phyloP scores from a whole-genome alignment of 2,888 invertebrate species.

The Eilema griseolum region DNA sequence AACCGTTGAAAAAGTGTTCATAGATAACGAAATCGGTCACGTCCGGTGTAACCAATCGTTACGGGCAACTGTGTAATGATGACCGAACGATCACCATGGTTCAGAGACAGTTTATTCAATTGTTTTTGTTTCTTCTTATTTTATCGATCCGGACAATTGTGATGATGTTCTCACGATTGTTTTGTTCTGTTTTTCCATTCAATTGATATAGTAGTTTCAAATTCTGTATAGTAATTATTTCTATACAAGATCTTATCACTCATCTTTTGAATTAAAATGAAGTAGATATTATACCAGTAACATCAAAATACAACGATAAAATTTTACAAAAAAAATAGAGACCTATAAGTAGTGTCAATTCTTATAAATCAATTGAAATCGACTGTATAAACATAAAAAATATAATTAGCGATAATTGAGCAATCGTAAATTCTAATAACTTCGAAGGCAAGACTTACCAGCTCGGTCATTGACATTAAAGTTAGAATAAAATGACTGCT shows the following conservation, averaged over 20 bases:
- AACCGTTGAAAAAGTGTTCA: background rate
- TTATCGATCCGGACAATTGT: background rate
- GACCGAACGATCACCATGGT: slow-evolving; percentile 39
- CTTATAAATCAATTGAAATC: background rate
- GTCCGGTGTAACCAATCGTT: slow-evolving; percentile 28
- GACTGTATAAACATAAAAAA: background rate
- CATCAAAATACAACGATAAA: too few species aligned
- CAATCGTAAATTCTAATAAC: slow-evolving; percentile 15
- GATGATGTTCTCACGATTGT: slow-evolving; percentile 2
- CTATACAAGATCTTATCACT: background rate
- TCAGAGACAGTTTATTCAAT: slow-evolving; percentile 22
- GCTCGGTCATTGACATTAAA: slow-evolving; percentile 10
- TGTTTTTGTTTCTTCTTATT: slow-evolving; percentile 4
- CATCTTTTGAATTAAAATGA: background rate
- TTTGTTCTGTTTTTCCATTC: background rate
- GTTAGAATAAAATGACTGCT: slow-evolving; percentile 2
- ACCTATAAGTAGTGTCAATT: background rate
- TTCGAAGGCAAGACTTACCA: background rate
- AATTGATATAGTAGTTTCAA: background rate
- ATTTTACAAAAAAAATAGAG: too few species aligned
- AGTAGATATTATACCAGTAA: background rate
- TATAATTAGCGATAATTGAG: slow-evolving; percentile 21
- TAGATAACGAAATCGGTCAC: slow-evolving; percentile 16
- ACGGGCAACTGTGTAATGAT: slow-evolving; percentile 36
- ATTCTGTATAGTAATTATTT: background rate